Evolutionary conservation across 2,888 invertebrate genomes (phyloP).

Genomic region (Dynastes tityus): DNA sequence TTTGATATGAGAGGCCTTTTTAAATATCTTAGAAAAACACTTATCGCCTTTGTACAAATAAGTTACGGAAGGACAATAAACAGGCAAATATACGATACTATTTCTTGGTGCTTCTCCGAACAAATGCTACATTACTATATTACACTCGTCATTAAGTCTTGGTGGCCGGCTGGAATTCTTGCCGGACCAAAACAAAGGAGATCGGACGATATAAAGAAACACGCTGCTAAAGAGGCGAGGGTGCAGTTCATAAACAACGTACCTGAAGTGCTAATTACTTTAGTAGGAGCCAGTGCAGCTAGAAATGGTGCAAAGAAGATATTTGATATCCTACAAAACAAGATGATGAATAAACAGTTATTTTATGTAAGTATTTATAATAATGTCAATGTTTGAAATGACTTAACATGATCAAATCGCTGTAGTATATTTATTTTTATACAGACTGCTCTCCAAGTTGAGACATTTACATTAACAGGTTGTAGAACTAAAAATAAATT

Average conservation of each 20-base stretch:
- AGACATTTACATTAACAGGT: no score
- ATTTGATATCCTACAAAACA: conserved; percentile 89
- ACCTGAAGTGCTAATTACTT: conserved; percentile 85
- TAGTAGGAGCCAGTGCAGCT: conserved; percentile 90
- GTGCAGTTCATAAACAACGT: conserved; percentile 82
- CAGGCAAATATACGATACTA: conserved; percentile 90
- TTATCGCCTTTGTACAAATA: conserved; percentile 90
- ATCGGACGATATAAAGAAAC: conserved; percentile 78
- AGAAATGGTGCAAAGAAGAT: conserved; percentile 88
- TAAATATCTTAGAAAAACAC: conserved; percentile 88
- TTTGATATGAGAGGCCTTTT: conserved; percentile 93
- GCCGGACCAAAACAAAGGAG: conserved; percentile 73
- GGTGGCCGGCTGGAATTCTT: conserved; percentile 91
- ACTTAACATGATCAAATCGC: neutral
- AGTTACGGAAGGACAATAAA: conserved; percentile 95
- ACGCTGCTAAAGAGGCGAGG: conserved; percentile 80
- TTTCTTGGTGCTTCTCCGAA: conserved; percentile 90
- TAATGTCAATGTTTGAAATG: neutral
- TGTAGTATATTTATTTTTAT: no score
- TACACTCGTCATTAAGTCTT: conserved; percentile 85
- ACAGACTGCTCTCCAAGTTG: no score
- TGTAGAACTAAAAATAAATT: no score
- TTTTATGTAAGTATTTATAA: conserved; percentile 83
- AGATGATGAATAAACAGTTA: conserved; percentile 89
- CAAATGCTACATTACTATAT: conserved; percentile 93